These are phyloP conservation scores for Lasioglossum malachurum DNA, from an alignment of 2,888 invertebrate species.

Conservation along the genomic window DNA sequence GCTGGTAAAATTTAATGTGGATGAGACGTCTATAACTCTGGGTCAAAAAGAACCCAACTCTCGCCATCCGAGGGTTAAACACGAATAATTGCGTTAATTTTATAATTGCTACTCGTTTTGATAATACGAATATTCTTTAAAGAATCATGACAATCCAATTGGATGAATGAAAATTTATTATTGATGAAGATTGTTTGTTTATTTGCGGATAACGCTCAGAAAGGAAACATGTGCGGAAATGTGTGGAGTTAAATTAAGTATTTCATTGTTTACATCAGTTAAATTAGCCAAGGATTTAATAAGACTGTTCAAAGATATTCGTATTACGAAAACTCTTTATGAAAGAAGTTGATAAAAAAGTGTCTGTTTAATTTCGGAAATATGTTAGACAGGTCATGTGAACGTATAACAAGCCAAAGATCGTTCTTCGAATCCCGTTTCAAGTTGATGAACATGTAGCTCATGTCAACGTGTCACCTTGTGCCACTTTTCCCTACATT, in stretches of 20 bases:
- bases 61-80: not conserved
- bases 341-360: not conserved
- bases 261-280: too few species aligned
- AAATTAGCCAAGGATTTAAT: too few species aligned
- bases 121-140: not conserved
- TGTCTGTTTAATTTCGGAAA: not conserved
- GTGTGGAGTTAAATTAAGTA: too few species aligned
- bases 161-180: not conserved
- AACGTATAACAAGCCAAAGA: constrained; percentile 39
- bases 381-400: constrained; percentile 1
- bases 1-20: too few species aligned
- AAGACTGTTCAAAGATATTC: not conserved
- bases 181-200: not conserved
- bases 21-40: not conserved
- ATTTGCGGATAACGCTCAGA: not conserved
- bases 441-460: constrained; percentile 14
- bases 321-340: not conserved
- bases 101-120: not conserved
- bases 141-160: not conserved
- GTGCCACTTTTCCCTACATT: constrained; percentile 61
- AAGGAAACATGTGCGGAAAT: too few species aligned
- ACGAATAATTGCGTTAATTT: not conserved
- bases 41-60: not conserved
- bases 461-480: constrained; percentile 53
- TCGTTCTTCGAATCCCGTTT: constrained; percentile 41